Evolutionary conservation across 1,140 invertebrate genomes (phyloP).

Genomic region (Ctenoplectra terminalis): DNA sequence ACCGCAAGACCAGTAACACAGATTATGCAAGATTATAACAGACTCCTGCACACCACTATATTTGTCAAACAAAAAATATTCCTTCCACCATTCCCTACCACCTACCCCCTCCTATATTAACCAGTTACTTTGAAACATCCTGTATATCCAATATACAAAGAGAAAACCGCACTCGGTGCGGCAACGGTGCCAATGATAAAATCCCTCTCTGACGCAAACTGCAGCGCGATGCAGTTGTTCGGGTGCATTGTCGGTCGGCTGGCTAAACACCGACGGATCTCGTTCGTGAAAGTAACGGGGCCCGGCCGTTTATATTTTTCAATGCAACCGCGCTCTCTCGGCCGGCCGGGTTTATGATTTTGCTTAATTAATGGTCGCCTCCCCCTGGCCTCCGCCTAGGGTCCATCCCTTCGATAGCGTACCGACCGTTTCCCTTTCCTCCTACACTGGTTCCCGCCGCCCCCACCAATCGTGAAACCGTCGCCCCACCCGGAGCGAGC

Average conservation of each 20-base stretch:
- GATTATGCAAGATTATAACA: background rate
- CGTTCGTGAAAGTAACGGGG: conserved; percentile 67
- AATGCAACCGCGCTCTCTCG: conserved; percentile 43
- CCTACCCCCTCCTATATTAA: too few species aligned
- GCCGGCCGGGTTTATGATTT: conserved; percentile 72
- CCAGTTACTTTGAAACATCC: background rate
- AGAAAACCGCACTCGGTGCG: background rate
- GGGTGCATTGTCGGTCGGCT: background rate
- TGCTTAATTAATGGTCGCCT: conserved; percentile 74
- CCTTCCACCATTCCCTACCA: too few species aligned
- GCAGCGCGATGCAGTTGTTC: conserved; percentile 16
- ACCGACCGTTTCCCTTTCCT: background rate
- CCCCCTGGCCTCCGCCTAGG: conserved; percentile 31
- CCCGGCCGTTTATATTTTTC: conserved; percentile 60
- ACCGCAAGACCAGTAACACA: background rate
- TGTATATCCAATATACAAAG: background rate
- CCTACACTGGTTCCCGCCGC: conserved; percentile 14
- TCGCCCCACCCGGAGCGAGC: background rate
- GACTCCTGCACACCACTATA: too few species aligned
- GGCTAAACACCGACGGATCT: conserved; percentile 34
- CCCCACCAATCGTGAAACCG: conserved; percentile 31
- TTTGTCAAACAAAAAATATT: too few species aligned
- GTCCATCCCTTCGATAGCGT: conserved; percentile 34
- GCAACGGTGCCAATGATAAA: conserved; percentile 38
- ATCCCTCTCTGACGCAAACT: conserved; percentile 54